Percentiles rank a stretch among this genome's conserved stretches.
These are phyloP conservation scores for Picathartes gymnocephalus DNA, from an alignment of 2,113 vertebrate species.

Conservation along the genomic window DNA sequence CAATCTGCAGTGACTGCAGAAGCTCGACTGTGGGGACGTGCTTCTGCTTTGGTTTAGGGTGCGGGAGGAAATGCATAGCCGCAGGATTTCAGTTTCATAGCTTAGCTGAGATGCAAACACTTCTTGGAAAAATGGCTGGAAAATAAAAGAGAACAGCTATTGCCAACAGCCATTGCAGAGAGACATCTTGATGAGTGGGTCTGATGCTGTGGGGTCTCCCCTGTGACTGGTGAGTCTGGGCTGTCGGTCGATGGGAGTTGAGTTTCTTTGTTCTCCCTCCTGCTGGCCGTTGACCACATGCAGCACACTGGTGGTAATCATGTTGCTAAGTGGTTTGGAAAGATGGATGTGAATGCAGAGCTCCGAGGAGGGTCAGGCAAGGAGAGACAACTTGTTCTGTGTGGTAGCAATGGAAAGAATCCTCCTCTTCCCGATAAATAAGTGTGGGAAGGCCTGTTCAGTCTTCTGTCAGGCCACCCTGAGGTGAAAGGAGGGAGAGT, in stretches of 20 bases:
- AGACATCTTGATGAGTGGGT: background rate
- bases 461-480: background rate
- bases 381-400: background rate
- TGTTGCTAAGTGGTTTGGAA: background rate
- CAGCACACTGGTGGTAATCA: background rate
- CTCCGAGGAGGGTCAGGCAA: background rate
- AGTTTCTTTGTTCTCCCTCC: background rate
- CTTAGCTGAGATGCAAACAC: background rate
- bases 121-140: background rate
- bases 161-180: background rate
- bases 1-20: fast-evolving
- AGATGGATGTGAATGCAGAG: background rate
- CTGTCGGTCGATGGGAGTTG: fast-evolving
- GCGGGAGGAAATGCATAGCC: background rate
- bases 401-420: background rate
- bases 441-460: background rate
- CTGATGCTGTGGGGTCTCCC: background rate
- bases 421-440: background rate
- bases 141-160: background rate
- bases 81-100: background rate
- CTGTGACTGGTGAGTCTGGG: background rate
- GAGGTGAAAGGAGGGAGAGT: background rate
- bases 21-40: fast-evolving
- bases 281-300: background rate
- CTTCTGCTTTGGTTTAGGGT: background rate